Conservation (phyloP, 2,113 vertebrate genomes). For the Phocoena phocoena region DNA sequence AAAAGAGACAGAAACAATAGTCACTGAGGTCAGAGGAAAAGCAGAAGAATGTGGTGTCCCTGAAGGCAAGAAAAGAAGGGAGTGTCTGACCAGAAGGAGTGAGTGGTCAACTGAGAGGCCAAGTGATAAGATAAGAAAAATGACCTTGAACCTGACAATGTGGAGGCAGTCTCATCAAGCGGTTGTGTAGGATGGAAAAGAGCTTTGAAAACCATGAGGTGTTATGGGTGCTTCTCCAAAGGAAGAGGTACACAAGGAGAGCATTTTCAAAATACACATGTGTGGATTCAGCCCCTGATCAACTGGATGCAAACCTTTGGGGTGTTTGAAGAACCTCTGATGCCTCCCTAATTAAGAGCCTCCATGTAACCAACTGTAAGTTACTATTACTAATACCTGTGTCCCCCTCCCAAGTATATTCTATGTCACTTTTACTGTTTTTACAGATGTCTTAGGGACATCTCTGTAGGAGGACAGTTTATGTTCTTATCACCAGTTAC, state of each 20-base stretch:
- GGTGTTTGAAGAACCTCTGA: background rate
- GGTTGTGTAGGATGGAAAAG: background rate
- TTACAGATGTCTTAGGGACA: background rate
- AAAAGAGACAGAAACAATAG: background rate
- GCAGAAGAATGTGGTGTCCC: background rate
- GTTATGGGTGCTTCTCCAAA: background rate
- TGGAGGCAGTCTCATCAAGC: background rate
- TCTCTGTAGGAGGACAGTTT: background rate
- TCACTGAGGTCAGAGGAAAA: background rate
- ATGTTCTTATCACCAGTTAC: background rate
- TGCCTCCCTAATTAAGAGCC: background rate
- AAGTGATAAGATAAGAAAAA: background rate
- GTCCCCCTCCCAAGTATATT: background rate
- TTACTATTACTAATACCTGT: background rate
- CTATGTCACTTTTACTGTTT: background rate
- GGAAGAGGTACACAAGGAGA: background rate
- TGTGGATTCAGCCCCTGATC: background rate
- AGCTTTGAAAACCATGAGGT: background rate
- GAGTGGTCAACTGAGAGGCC: background rate
- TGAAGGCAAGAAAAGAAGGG: background rate
- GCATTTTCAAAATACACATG: background rate
- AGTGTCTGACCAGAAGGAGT: background rate
- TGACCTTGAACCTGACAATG: background rate
- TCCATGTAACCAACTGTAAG: background rate
- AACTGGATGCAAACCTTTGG: background rate